A percentile compares a stretch with the other conserved stretches of the same genome.
phyloP scores from a whole-genome alignment of 2,797 vertebrate species.

The Microhierax caerulescens region DNA sequence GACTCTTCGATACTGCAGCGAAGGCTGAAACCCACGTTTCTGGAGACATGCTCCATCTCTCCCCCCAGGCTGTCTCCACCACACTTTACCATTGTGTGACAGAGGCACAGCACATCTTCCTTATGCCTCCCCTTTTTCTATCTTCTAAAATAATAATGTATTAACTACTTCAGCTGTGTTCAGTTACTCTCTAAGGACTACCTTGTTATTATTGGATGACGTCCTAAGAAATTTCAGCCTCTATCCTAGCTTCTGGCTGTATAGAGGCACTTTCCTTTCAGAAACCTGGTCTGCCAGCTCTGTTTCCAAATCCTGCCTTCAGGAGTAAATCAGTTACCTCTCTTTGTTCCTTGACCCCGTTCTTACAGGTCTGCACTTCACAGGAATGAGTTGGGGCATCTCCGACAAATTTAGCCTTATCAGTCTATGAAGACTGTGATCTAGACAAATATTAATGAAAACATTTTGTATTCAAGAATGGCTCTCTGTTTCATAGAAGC shows the following conservation, averaged over 20 bases:
- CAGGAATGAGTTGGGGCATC: neutral
- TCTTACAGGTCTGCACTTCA: neutral
- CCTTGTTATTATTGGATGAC: neutral
- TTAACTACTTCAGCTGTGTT: neutral
- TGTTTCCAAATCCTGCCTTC: neutral
- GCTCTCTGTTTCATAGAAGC: neutral
- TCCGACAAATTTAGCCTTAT: neutral
- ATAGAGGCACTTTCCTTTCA: neutral
- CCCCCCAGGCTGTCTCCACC: neutral
- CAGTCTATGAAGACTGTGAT: neutral
- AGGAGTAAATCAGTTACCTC: neutral
- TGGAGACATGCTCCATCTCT: neutral
- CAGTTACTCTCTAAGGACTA: neutral
- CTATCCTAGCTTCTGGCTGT: neutral
- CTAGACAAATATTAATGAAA: neutral
- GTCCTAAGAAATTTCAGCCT: neutral
- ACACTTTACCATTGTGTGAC: accelerated
- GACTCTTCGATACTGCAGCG: neutral
- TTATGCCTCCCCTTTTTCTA: neutral
- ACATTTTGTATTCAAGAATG: neutral
- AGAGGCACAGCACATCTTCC: neutral
- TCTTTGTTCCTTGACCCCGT: neutral
- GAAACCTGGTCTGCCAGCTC: neutral
- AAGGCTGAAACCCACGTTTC: neutral
- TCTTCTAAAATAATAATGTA: neutral